Evolutionary conservation across 2,888 invertebrate genomes (phyloP), one percentile per base, ranked within the genome.

Genomic region (Icerya purchasi): DNA sequence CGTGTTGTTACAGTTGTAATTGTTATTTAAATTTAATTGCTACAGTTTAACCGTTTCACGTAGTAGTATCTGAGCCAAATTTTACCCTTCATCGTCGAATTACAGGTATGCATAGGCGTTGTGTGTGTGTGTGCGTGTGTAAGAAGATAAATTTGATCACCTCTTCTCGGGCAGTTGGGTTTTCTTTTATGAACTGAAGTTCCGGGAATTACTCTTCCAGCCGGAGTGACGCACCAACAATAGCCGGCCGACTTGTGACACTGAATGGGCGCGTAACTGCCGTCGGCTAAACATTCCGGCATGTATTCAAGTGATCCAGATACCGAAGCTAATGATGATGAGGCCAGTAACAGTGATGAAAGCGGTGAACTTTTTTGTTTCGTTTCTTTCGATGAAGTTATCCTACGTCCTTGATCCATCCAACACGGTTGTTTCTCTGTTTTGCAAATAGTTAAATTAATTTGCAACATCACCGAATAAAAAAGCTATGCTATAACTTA

Each of bases 161-260:
- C 62, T 62, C 62, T 57, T 51, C 54, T 54, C 2, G 60, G 62
- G 70, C 87, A 87, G 66, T 80, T 80, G 53, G 87, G 83, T 67
- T 79, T 77, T 58, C 79, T 77, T 66, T 80, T 79, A n/a, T n/a
- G 50, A 3, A 36, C 56, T 3, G 55, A 25, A 3, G 86, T 81
- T 66, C 86, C 84, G 10, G 84, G 81, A 58, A 92, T 77, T 1
- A 88, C 89, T 65, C 80, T 80, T 51, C 93, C 93, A 65, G 83
- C 80, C 18, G 82, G 79, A 1, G 86, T 86, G 62, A 90, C 91
- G 71, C 93, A 94, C 91, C 91, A 92, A 74, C 92, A 93, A 69
- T 78, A 79, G 59, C 77, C 77, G 1, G 86, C 82, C 59, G 81
- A 81, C 3, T 77, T 75, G 68, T 86, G 81, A 70, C 92, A 93